Base-by-base conservation (phyloP, 2,113 vertebrate species). In the cat (Felis catus) region DNA sequence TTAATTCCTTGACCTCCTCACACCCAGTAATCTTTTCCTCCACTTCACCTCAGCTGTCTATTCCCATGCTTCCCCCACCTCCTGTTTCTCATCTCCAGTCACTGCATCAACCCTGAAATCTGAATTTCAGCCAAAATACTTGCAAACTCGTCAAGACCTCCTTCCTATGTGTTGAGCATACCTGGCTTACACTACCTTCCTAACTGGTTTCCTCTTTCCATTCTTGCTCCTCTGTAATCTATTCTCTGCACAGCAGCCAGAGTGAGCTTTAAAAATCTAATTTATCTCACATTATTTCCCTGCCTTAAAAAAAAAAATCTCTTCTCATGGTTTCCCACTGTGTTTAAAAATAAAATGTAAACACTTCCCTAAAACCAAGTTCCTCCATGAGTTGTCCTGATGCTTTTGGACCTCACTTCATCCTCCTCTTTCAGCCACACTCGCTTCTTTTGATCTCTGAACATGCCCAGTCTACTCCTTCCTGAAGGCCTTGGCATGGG, bases 281-380 rank as follows among this genome's bases (percentile, higher is more conserved):
- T 55, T 68, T 80, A 80, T 27, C 55, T 89, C 79, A 93, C 10
- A 80, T 76, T 91, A 71, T n/a, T 91, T 91, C 65, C 39, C 41
- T 48, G 33, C 23, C 89, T 33, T 18, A 36, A 39, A 88, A 53
- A 73, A 66, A 63, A 81, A 73, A 81, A 29, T 27, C 74, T 33
- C 58, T 19, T 65, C 83, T 39, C 58, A 31, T 87, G 27, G 12
- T 88, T 88, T 95, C 41, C 33, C 88, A 74, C 4, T 90, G 84
- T n/a, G 45, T 53, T 90, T 79, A 74, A 13, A 95, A 91, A 91
- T 66, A 91, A 91, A 96, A 90, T 93, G 71, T 63, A 91, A 85
- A 95, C 16, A 89, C 58, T 88, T 61, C 78, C 21, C 51, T 76
- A 53, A 95, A 95, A 73, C 66, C 39, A 73, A 41, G 36, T 71